Conservation (phyloP, 2,113 vertebrate genomes). For the Lota lota region DNA sequence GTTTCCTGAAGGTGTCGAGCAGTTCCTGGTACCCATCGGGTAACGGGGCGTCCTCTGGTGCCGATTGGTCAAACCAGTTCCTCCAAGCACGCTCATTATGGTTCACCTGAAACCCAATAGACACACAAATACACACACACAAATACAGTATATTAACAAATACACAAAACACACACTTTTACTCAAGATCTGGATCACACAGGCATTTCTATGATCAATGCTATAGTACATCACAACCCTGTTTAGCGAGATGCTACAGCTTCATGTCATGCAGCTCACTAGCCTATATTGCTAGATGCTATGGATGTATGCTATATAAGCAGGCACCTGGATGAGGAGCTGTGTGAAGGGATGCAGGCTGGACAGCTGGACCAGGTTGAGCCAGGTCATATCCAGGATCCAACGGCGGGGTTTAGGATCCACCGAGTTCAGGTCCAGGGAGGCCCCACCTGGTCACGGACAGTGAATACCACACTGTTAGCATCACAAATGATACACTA, state of each 20-base stretch:
- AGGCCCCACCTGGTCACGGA: constrained; percentile 74
- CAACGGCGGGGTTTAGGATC: constrained; percentile 79
- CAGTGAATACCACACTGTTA: constrained; percentile 2
- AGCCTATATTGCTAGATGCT: background rate
- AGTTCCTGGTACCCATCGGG: constrained; percentile 76
- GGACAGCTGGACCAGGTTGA: constrained; percentile 83
- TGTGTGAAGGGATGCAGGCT: constrained; percentile 67
- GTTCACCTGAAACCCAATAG: constrained; percentile 56
- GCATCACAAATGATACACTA: no score
- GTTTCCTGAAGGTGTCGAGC: constrained; percentile 77
- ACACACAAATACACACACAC: constrained; percentile 1
- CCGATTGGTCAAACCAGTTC: constrained; percentile 77
- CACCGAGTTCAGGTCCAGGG: constrained; percentile 80
- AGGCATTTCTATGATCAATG: background rate
- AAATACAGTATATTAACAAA: background rate
- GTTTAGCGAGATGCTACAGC: no score
- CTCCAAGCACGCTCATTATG: constrained; percentile 79
- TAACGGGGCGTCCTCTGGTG: constrained; percentile 72
- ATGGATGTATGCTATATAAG: background rate
- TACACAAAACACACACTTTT: no score
- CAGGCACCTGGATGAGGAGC: constrained; percentile 67
- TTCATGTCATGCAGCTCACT: background rate
- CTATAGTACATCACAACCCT: no score
- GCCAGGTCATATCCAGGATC: constrained; percentile 84
- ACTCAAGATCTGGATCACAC: background rate